These are phyloP conservation scores for Archilochus colubris DNA, from an alignment of 2,113 vertebrate species.

Conservation along the genomic window DNA sequence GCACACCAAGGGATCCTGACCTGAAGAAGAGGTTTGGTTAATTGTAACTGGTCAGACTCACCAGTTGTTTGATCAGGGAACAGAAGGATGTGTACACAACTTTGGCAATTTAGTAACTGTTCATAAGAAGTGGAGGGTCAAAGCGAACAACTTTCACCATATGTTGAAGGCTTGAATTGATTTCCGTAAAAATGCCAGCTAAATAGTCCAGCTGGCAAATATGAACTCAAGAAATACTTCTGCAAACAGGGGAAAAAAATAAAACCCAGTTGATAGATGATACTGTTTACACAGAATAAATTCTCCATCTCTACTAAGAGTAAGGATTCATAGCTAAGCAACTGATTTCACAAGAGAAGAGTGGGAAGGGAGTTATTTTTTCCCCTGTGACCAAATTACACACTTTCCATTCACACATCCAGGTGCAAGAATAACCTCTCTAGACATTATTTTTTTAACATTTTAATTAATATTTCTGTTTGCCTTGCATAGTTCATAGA, in stretches of 20 bases:
- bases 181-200: slow-evolving; percentile 20
- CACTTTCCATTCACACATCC: background rate
- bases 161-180: background rate
- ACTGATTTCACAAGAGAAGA: slow-evolving; percentile 23
- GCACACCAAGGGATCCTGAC: background rate
- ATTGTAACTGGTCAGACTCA: background rate
- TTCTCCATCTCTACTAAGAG: slow-evolving; percentile 20
- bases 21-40: background rate
- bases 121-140: background rate
- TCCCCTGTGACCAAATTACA: background rate
- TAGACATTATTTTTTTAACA: slow-evolving; percentile 45
- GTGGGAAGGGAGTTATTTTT: background rate
- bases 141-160: background rate
- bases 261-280: background rate
- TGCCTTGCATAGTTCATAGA: slow-evolving; percentile 43
- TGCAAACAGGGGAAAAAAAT: background rate
- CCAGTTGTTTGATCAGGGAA: background rate
- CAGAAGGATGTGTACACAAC: background rate
- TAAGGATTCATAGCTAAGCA: slow-evolving; percentile 15
- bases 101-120: background rate
- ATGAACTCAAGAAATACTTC: slow-evolving; percentile 1
- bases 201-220: slow-evolving; percentile 21
- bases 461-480: slow-evolving; percentile 68
- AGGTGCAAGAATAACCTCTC: slow-evolving; percentile 20
- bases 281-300: slow-evolving; percentile 24